phyloP scores from a whole-genome alignment of 2,113 vertebrate species.

The Protobothrops mucrosquamatus region DNA sequence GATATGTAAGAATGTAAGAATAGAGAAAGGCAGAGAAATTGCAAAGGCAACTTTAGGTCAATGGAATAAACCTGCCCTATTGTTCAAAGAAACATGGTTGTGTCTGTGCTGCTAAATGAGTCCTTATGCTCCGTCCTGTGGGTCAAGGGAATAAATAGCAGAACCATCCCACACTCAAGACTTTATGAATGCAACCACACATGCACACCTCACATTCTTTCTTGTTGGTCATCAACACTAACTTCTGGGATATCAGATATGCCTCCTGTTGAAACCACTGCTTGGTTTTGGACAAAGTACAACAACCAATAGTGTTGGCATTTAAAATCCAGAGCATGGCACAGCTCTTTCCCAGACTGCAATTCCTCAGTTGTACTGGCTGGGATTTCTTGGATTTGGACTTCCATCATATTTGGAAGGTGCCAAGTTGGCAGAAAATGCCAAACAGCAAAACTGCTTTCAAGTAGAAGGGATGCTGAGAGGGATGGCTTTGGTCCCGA shows the following conservation, averaged over 20 bases:
- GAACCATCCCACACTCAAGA: background rate
- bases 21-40: background rate
- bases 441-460: background rate
- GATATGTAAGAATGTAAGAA: background rate
- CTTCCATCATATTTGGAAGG: background rate
- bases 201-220: background rate
- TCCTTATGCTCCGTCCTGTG: slow-evolving; percentile 1
- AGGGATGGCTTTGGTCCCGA: background rate
- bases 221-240: background rate
- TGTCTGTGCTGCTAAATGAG: slow-evolving; percentile 19
- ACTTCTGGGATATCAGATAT: background rate
- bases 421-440: background rate
- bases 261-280: background rate
- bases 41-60: background rate
- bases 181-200: background rate
- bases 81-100: slow-evolving; percentile 17
- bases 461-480: background rate
- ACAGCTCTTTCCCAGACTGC: background rate
- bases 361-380: background rate
- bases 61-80: slow-evolving; percentile 9
- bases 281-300: background rate
- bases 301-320: background rate
- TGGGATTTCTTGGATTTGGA: background rate
- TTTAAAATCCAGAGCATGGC: background rate
- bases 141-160: background rate